Base-by-base conservation (phyloP, 2,113 vertebrate species). In the Catharus minimus region DNA sequence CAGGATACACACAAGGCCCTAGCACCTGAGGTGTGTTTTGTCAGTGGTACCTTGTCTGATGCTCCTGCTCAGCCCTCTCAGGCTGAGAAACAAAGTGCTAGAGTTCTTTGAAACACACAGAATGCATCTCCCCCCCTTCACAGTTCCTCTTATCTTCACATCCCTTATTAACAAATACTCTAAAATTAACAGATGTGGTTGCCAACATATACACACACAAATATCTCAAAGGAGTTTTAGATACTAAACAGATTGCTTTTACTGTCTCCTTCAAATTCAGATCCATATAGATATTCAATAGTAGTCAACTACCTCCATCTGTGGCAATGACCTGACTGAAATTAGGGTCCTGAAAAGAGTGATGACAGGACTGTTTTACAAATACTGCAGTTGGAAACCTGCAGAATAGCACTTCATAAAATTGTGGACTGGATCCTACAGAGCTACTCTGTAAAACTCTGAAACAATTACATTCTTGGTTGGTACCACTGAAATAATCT, bases 1-100 rank as follows among this genome's bases (percentile, higher is more conserved):
- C 0, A 0, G 10, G 10, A 10, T 6, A 46, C 26, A 69, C 5
- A 19, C 13, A 21, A 3, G 11, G 36, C 22, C 38, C 21, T 30
- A 46, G 28, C 39, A 79, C 15, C 24, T 49, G 20, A 88, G 15
- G 22, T 22, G 14, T 30, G 38, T 77, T 62, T 66, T 8, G 3
- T 5, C 27, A 53, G 26, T 19, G 61, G 15, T 32, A 58, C 18
- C 20, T 87, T 15, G 38, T 11, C 6, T 32, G 23, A 64, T 68
- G 24, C 38, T 76, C 17, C 39, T 64, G 24, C 15, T 76, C 46
- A 61, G 46, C 23, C 24, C 6, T 74, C 60, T 72, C 30, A 65
- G 19, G 11, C 15, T 84, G 20, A 44, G 33, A 89, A 56, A 75
- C n/a, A 38, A 71, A 79, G 20, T 17, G 16, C 38, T 26, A 60